Base-by-base conservation (phyloP, 1,140 invertebrate species). In the Solen grandis region DNA sequence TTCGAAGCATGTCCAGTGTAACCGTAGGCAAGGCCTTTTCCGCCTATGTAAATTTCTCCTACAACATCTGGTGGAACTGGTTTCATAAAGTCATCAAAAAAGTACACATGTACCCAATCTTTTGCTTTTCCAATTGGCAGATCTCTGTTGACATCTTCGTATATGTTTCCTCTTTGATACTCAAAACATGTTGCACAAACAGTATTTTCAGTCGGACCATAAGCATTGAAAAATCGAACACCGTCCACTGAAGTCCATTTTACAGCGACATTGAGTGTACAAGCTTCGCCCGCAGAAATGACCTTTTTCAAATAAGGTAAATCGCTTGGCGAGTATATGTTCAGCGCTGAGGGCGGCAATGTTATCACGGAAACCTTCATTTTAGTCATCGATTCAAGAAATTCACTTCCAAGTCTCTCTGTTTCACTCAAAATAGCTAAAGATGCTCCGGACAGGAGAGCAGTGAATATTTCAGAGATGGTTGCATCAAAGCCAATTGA, bases 401-500 rank as follows among this genome's bases (percentile, higher is more conserved):
- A 87, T 60, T 87, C 86, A 25, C 81, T 74, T 22, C 86, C 86
- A 27, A 87, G 66, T 38, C 86, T 50, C 66, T 87, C 82, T 19
- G 73, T 73, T 33, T 72, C 55, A 13, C 63, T n/a, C 0, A 87
- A 36, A 14, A 86, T 62, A 16, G 83, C 82, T 8, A 87, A 59
- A 25, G 81, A 84, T 8, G 80, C 84, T 8, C 86, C 86, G n/a
- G 80, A 83, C 19, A 87, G 73, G 2, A 87, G 52, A 14, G 86
- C 73, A 19, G 84, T 86, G 35, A 87, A 84, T 60, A 87, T 84
- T 69, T 87, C 86, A 5, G 84, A 87, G 41, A 87, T 65, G 0
- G 84, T 79, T 5, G 86, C 84, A 68, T 87, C 86, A 50, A 87
- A 87, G 27, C 86, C 84, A 27, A 87, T 86, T 5, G 86, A 87